phyloP scores from a whole-genome alignment of 2,797 vertebrate genomes.

The Rhinogobio ventralis region DNA sequence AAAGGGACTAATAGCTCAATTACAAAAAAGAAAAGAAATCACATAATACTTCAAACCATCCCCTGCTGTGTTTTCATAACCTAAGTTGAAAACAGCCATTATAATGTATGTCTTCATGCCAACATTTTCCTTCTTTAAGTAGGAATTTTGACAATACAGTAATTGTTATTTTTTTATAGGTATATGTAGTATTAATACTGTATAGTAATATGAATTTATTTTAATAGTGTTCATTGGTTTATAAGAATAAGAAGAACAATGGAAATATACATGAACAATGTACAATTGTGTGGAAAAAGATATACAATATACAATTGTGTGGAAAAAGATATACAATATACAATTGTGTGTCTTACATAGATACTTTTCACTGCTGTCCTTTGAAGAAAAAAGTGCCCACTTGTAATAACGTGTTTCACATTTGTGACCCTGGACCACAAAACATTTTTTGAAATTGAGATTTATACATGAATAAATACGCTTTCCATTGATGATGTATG shows the following conservation, averaged over 20 bases:
- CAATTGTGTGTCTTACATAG: too few relatives aligned
- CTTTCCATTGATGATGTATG: too few relatives aligned
- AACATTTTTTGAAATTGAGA: too few relatives aligned
- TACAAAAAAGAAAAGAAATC: constrained; percentile 29
- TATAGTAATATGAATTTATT: not conserved
- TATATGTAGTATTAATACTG: not conserved
- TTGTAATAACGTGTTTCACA: not conserved
- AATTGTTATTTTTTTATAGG: not conserved
- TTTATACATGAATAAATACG: too few relatives aligned
- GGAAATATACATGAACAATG: not conserved
- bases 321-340: too few relatives aligned
- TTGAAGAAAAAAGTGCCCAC: not conserved
- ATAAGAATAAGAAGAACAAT: not conserved
- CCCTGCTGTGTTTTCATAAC: constrained; percentile 58
- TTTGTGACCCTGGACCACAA: too few relatives aligned
- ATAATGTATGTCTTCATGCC: constrained; percentile 36
- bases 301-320: too few relatives aligned
- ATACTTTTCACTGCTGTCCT: not conserved
- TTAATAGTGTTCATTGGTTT: not conserved
- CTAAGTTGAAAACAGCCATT: constrained; percentile 21
- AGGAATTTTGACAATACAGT: constrained; percentile 8
- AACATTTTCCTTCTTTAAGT: constrained; percentile 38
- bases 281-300: not conserved
- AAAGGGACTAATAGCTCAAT: constrained; percentile 45
- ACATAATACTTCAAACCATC: constrained; percentile 47